Base-by-base conservation (phyloP, 2,888 invertebrate genomes). In the Chrysotoxum bicinctum region DNA sequence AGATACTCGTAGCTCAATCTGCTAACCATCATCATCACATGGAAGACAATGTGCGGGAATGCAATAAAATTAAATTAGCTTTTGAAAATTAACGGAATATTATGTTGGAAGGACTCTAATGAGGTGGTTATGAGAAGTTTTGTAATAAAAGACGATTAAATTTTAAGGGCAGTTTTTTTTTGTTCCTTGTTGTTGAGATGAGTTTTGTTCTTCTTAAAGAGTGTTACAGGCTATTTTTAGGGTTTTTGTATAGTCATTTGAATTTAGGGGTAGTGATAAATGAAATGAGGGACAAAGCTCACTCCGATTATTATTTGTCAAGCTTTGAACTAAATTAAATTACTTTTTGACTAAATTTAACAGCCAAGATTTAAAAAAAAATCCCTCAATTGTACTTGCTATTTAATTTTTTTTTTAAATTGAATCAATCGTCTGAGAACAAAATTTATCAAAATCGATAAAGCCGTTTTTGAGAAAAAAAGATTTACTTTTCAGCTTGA, bases 41-140 rank as follows among this genome's bases (percentile, higher is more conserved):
- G 26, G 52, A n/a, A 54, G 54, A 30, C 30, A 54, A 54, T 30
- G 10, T 10, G 30, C 9, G n/a, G 1, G 16, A 26, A 54, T 54
- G 30, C 16, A 54, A 54, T 54, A 10, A 54, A 54, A 54, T 54
- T 30, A 54, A 54, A 54, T 54, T 54, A 30, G 30, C 30, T 32
- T 30, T 1, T 54, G 2, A 54, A 54, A 54, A 54, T 54, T 54
- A 54, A 54, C 30, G 30, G 30, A 54, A 16, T 54, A 32, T 54
- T 54, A 54, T 54, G 30, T 54, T 54, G 4, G 16, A 16, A 32
- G 52, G 30, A 26, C 26, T 52, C 16, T 30, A 54, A 54, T 32
- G 54, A 54, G 54, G 54, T 54, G 54, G 54, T 54, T 32, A 54
- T 30, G 54, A 30, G 30, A 30, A 54, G 52, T 54, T 54, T 54